Conservation (phyloP, 2,113 vertebrate genomes). For the Romanogobio albipinnatus region DNA sequence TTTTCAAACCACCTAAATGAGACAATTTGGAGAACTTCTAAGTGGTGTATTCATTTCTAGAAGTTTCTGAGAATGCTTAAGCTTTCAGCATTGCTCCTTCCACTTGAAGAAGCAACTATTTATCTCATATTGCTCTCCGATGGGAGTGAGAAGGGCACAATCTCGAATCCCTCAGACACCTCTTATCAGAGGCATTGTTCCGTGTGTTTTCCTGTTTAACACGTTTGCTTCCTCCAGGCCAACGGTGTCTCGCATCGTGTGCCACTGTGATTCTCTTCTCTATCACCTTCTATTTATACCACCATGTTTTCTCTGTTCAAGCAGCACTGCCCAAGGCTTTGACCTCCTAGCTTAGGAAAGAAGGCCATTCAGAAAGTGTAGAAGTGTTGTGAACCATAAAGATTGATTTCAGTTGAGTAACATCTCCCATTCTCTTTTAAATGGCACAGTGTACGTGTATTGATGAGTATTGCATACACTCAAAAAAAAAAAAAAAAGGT, state of each 20-base stretch:
- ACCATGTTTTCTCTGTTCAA: constrained; percentile 10
- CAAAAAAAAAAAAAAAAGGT: no score
- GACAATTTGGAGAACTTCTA: background rate
- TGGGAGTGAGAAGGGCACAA: constrained; percentile 18
- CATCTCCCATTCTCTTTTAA: background rate
- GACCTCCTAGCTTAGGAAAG: constrained; percentile 2
- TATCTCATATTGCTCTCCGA: background rate
- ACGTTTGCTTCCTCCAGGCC: constrained; percentile 40
- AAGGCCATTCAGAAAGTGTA: background rate
- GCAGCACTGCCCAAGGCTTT: constrained; percentile 5
- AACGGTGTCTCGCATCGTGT: background rate
- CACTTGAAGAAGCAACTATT: background rate
- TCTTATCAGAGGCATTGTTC: constrained; percentile 42
- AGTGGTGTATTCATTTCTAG: background rate
- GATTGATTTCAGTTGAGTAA: background rate
- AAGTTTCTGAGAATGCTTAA: background rate
- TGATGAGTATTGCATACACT: background rate
- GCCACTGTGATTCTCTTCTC: constrained; percentile 13
- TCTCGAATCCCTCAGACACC: background rate
- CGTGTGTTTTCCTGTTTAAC: constrained; percentile 6
- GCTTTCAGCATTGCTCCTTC: background rate
- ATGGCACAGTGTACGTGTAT: background rate
- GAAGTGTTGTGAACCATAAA: background rate
- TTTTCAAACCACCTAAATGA: constrained; percentile 14
- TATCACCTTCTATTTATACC: constrained; percentile 57